phyloP scores from a whole-genome alignment of 2,113 vertebrate genomes.

The Aptenodytes forsteri region DNA sequence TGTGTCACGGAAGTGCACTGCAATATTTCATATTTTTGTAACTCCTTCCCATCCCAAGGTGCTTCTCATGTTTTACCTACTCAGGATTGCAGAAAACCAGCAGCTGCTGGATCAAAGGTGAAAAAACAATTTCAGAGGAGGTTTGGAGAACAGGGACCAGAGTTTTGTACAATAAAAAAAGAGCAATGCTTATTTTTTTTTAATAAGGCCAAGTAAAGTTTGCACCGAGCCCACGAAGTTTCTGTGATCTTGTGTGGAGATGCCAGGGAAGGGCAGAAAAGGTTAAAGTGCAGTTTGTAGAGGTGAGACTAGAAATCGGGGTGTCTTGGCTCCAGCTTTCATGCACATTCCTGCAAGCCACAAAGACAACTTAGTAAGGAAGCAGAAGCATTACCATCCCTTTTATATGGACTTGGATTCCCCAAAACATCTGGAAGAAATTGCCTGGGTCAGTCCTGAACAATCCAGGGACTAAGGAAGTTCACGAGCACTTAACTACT shows the following conservation, averaged over 20 bases:
- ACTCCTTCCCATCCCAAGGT: constrained; percentile 41
- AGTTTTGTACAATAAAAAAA: background rate
- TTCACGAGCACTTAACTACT: constrained; percentile 61
- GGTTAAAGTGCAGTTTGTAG: constrained; percentile 66
- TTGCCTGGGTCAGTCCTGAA: constrained; percentile 57
- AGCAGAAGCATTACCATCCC: constrained; percentile 51
- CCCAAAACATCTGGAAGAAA: constrained; percentile 67
- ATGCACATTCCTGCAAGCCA: constrained; percentile 58
- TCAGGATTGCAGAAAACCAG: constrained; percentile 1
- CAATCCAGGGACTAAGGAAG: constrained; percentile 63
- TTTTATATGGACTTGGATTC: constrained; percentile 49
- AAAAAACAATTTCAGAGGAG: constrained; percentile 41
- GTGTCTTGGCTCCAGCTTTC: constrained; percentile 53
- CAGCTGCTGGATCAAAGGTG: constrained; percentile 46
- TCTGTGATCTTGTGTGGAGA: constrained; percentile 42
- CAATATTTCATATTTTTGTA: constrained; percentile 32
- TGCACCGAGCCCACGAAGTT: background rate
- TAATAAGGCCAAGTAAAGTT: constrained; percentile 47
- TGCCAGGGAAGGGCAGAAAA: constrained; percentile 51
- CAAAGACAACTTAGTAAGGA: constrained; percentile 59
- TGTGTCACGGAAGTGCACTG: background rate
- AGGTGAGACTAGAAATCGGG: constrained; percentile 39
- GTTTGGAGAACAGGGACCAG: background rate
- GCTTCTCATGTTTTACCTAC: constrained; percentile 59
- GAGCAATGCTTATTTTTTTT: constrained; percentile 36